phyloP scores from a whole-genome alignment of 2,888 invertebrate species.

The Acronicta aceris region DNA sequence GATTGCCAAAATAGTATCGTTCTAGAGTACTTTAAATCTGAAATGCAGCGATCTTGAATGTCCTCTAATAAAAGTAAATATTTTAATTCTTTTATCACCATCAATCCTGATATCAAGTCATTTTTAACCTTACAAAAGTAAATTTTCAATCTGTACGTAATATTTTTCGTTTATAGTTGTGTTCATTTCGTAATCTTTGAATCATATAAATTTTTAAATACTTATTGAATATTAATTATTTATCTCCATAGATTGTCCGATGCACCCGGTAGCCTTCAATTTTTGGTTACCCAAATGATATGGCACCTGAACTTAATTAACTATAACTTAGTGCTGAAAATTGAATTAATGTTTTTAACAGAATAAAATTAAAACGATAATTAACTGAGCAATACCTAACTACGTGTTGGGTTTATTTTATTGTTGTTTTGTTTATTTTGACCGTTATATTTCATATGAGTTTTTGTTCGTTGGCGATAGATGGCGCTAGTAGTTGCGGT shows the following conservation, averaged over 20 bases:
- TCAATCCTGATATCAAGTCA: not conserved
- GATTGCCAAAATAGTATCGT: constrained; percentile 46
- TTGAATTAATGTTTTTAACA: constrained; percentile 15
- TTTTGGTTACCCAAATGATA: not conserved
- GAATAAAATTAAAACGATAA: constrained; percentile 27
- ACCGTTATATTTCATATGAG: constrained; percentile 47
- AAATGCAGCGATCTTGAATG: constrained; percentile 42
- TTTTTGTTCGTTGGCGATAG: constrained; percentile 48
- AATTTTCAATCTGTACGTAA: not conserved
- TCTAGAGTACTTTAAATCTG: constrained; percentile 10
- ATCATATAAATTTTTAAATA: too few species aligned
- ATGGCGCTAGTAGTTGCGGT: constrained; percentile 68
- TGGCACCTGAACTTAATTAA: too few species aligned
- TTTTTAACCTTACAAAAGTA: not conserved
- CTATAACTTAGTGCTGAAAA: not conserved
- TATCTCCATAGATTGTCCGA: too few species aligned
- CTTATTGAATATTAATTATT: too few species aligned
- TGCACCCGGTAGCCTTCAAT: too few species aligned
- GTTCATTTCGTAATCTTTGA: too few species aligned
- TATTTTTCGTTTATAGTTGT: too few species aligned
- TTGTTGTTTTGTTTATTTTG: constrained; percentile 22
- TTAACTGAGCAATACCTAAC: constrained; percentile 22
- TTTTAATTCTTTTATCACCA: not conserved
- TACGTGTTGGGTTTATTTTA: constrained; percentile 10
- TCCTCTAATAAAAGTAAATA: constrained; percentile 27